These are phyloP conservation scores for Cephus rjabovi DNA, from an alignment of 2,888 invertebrate genomes.

Conservation along the genomic window DNA sequence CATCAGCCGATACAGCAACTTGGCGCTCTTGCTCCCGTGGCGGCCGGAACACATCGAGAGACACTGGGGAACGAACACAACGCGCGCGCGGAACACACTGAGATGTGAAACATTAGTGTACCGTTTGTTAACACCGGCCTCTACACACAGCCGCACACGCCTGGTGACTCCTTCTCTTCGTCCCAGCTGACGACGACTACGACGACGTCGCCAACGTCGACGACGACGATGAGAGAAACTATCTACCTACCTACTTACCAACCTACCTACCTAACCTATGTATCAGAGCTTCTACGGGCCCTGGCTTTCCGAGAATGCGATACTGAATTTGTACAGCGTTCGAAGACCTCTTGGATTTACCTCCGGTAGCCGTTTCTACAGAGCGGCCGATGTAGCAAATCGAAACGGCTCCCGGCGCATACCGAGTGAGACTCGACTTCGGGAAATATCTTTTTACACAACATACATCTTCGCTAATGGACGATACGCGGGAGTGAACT, in stretches of 20 bases:
- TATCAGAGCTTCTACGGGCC: conserved; percentile 14
- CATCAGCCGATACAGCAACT: conserved; percentile 25
- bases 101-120: conserved; percentile 65
- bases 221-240: neutral
- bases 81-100: conserved; percentile 47
- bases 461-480: neutral
- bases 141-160: conserved; percentile 52
- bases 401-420: neutral
- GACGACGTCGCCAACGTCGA: neutral
- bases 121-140: conserved; percentile 65
- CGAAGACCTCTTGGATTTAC: neutral
- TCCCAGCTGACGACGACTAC: neutral
- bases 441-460: neutral
- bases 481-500: neutral
- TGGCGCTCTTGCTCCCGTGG: conserved; percentile 57
- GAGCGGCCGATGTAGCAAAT: neutral
- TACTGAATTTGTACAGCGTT: conserved; percentile 15
- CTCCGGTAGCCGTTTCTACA: neutral
- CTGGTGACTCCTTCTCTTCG: conserved; percentile 10
- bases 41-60: conserved; percentile 41
- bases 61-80: conserved; percentile 24
- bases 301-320: conserved; percentile 21
- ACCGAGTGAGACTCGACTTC: neutral
- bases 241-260: too few relatives aligned
- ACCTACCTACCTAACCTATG: neutral